A percentile compares a stretch with the other conserved stretches of the same genome.
phyloP scores from a whole-genome alignment of 2,113 vertebrate genomes.

The Condylura cristata region DNA sequence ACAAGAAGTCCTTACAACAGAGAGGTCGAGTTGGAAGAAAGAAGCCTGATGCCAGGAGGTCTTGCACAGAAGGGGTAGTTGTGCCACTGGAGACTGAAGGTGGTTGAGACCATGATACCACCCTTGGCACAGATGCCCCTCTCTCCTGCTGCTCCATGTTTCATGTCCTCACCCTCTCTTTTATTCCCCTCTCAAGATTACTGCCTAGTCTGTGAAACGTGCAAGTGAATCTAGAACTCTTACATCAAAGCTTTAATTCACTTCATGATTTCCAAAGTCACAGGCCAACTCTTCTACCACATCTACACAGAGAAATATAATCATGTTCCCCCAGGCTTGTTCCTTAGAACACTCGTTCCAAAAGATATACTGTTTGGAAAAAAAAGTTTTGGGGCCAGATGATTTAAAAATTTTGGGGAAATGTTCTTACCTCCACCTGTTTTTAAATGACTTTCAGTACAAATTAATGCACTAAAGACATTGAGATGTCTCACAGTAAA shows the following conservation, averaged over 20 bases:
- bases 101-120: neutral
- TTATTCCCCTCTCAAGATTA: neutral
- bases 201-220: neutral
- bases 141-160: neutral
- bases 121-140: neutral
- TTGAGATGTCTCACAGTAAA: neutral
- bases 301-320: neutral
- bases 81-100: fast-evolving
- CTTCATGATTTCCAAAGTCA: neutral
- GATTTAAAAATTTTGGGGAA: neutral
- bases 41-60: neutral
- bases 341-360: neutral
- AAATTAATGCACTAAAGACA: neutral
- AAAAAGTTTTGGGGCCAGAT: neutral
- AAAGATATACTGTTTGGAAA: neutral
- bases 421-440: neutral
- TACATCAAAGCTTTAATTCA: conserved; percentile 1
- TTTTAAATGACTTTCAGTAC: neutral
- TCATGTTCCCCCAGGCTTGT: neutral
- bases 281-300: neutral
- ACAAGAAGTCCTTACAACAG: neutral
- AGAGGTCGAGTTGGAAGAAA: neutral
- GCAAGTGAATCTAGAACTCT: neutral
- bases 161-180: neutral
- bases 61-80: neutral